Base-by-base conservation (phyloP, 2,888 invertebrate species). In the Cabera pusaria region DNA sequence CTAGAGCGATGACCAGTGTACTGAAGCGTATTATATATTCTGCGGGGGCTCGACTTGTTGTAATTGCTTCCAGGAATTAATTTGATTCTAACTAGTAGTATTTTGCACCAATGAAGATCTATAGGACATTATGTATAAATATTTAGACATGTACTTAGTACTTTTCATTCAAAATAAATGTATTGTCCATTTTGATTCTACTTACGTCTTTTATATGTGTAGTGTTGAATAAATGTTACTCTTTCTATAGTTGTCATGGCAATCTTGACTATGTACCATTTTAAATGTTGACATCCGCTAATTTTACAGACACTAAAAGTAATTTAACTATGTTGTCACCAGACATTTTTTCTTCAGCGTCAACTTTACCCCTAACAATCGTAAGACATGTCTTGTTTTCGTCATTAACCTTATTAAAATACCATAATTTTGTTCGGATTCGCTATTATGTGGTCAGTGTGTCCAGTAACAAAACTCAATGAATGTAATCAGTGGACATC, bases 371-470 rank as follows among this genome's bases (percentile, higher is more conserved):
- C 35, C 26, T 11, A 52, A 41, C 49, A 44, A 45, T 48, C 53
- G 44, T 62, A 59, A 64, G 59, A 55, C 59, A 55, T 51, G 60
- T 58, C 56, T 53, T 61, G 59, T 66, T 67, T 64, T 59, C 61
- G 68, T 68, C 61, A 68, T 72, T 77, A 75, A 75, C 71, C 76
- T 72, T 74, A 73, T 83, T 76, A 80, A 79, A 78, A 67, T 53
- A 60, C 69, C 59, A 71, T 75, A 59, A 72, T 66, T 64, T 60
- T 52, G 64, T 59, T 55, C 49, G 75, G 73, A 78, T 84, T 83
- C 71, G 69, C 77, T 70, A 72, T 78, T 72, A 70, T 65, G 64
- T 64, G 77, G 72, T 69, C 74, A 74, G 58, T 63, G 52, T 57
- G 59, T 69, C 56, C 70, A 63, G 67, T 63, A 70, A 70, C 70